Conservation (phyloP, 2,888 invertebrate genomes). For the Cheilosia grossa region DNA sequence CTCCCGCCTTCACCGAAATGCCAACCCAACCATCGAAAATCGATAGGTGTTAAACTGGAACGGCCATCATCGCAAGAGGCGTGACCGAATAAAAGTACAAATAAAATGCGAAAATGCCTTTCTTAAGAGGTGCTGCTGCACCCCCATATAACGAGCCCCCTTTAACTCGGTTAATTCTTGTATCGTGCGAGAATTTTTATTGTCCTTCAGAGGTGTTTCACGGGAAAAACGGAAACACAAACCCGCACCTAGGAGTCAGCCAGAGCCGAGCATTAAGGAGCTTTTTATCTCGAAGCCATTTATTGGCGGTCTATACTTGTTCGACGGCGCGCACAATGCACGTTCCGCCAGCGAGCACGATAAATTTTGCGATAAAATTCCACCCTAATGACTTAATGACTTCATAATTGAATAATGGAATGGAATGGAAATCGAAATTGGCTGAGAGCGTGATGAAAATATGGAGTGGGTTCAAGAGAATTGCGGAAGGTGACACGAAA, state of each 20-base stretch:
- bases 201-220: slow-evolving; percentile 9
- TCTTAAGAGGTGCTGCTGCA: not conserved
- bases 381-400: slow-evolving; percentile 75
- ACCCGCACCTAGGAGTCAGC: slow-evolving; percentile 34
- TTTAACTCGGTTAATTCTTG: slow-evolving; percentile 49
- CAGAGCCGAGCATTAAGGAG: slow-evolving; percentile 43
- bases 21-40: slow-evolving; percentile 46
- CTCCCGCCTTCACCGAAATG: slow-evolving; percentile 46
- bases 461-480: slow-evolving; percentile 9
- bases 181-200: slow-evolving; percentile 71
- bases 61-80: slow-evolving; percentile 14
- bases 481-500: slow-evolving; percentile 30
- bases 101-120: slow-evolving; percentile 41
- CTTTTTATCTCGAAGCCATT: slow-evolving; percentile 69
- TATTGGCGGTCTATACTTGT: slow-evolving; percentile 57
- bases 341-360: slow-evolving; percentile 70
- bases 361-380: slow-evolving; percentile 74
- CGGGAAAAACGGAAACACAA: not conserved
- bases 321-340: slow-evolving; percentile 35
- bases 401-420: slow-evolving; percentile 75
- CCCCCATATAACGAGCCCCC: slow-evolving; percentile 16
- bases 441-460: slow-evolving; percentile 68
- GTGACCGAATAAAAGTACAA: slow-evolving; percentile 43
- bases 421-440: slow-evolving; percentile 73
- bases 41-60: slow-evolving; percentile 32